These are phyloP conservation scores for Staurois parvus DNA, from an alignment of 2,797 vertebrate genomes.

Conservation along the genomic window DNA sequence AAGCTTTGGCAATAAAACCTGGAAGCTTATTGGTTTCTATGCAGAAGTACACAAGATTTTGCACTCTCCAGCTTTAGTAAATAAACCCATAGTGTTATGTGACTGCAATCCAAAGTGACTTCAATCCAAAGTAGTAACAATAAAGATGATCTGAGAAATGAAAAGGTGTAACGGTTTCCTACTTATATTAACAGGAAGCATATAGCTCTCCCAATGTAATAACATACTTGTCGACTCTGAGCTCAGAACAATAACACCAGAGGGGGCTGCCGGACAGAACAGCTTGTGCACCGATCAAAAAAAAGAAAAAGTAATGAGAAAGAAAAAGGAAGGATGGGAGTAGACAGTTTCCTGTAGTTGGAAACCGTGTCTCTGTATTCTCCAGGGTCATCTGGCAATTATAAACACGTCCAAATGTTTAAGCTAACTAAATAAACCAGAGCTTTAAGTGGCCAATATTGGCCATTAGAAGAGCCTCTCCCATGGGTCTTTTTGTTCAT, in stretches of 20 bases:
- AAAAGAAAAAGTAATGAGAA: conserved; percentile 27
- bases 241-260: conserved; percentile 2
- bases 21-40: no score
- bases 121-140: no score
- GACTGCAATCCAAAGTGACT: no score
- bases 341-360: conserved; percentile 38
- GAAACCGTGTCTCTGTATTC: conserved; percentile 13
- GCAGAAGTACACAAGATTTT: no score
- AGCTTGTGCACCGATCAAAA: not conserved
- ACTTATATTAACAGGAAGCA: no score
- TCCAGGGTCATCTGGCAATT: conserved; percentile 5
- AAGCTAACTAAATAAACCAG: not conserved
- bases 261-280: not conserved
- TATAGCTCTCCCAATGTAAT: not conserved
- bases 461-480: not conserved
- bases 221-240: not conserved
- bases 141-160: no score
- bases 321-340: conserved; percentile 48
- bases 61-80: no score
- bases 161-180: no score
- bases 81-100: no score
- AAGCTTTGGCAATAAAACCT: no score
- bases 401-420: not conserved
- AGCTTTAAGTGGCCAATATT: not conserved
- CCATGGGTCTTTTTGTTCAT: not conserved